phyloP scores from a whole-genome alignment of 35 echinoderm and acorn worm genomes.

The Heliocidaris tuberculata region DNA sequence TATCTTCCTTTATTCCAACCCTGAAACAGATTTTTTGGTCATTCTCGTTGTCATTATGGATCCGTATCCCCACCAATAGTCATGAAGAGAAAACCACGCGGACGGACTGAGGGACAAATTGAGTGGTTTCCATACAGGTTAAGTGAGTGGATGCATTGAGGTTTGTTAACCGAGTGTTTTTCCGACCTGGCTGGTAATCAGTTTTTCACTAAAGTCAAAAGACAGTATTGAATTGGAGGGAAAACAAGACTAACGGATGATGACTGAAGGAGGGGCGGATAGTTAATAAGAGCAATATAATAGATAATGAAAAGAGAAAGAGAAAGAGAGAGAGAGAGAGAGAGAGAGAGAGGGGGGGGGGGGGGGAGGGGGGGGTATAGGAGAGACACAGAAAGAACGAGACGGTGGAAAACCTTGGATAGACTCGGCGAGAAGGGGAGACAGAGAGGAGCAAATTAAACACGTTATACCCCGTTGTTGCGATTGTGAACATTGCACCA shows the following conservation, averaged over 20 bases:
- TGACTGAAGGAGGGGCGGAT: not conserved
- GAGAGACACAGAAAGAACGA: too few relatives aligned
- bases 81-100: too few relatives aligned
- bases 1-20: too few relatives aligned
- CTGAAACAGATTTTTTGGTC: too few relatives aligned
- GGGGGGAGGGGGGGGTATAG: too few relatives aligned
- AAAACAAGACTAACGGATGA: not conserved
- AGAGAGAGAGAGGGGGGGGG: not conserved
- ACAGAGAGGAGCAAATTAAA: not conserved
- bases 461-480: not conserved
- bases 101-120: too few relatives aligned
- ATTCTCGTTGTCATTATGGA: too few relatives aligned
- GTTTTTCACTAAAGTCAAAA: not conserved
- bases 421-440: not conserved
- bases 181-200: not conserved
- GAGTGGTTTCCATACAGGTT: too few relatives aligned
- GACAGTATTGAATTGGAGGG: not conserved
- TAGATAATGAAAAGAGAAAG: not conserved
- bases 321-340: too few relatives aligned
- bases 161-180: not conserved
- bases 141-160: not conserved
- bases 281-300: not conserved
- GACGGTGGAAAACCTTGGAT: not conserved
- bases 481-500: not conserved
- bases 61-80: too few relatives aligned